A percentile compares a stretch with the other conserved stretches of the same genome.
phyloP scores from a whole-genome alignment of 2,888 invertebrate genomes.

The Eupithecia inturbata region DNA sequence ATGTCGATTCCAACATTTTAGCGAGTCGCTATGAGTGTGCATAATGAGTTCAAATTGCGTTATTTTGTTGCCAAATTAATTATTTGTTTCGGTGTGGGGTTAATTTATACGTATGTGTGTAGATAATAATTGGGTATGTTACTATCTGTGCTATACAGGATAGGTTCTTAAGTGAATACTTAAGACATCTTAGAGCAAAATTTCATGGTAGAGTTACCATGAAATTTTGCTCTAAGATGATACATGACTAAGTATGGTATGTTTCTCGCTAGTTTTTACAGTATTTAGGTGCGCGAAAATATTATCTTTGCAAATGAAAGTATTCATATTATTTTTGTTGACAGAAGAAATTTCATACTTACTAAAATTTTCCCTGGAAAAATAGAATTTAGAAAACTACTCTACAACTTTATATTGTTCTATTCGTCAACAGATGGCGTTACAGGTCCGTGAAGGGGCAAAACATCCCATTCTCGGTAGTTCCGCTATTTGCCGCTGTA shows the following conservation, averaged over 20 bases:
- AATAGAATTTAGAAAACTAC: background rate
- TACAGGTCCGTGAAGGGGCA: slow-evolving; percentile 48
- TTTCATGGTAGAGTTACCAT: no score
- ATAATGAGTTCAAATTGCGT: slow-evolving; percentile 43
- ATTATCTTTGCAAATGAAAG: background rate
- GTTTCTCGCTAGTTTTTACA: background rate
- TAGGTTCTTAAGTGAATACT: no score
- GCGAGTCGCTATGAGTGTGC: slow-evolving; percentile 42
- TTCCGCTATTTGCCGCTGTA: slow-evolving; percentile 58
- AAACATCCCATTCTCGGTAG: slow-evolving; percentile 46
- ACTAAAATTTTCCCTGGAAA: background rate
- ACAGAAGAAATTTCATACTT: background rate
- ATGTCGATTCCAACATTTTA: slow-evolving; percentile 47
- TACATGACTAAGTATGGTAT: background rate
- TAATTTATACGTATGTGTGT: slow-evolving; percentile 5
- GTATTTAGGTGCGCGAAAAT: background rate
- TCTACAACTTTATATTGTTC: slow-evolving; percentile 41
- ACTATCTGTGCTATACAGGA: background rate
- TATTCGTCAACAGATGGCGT: slow-evolving; percentile 78
- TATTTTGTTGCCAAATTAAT: slow-evolving; percentile 42
- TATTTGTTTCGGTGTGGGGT: slow-evolving; percentile 24
- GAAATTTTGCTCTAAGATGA: background rate
- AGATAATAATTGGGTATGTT: background rate
- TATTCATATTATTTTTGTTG: background rate
- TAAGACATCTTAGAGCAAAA: no score